Base-by-base conservation (phyloP, 2,888 invertebrate species). In the Matsumyia berberina region DNA sequence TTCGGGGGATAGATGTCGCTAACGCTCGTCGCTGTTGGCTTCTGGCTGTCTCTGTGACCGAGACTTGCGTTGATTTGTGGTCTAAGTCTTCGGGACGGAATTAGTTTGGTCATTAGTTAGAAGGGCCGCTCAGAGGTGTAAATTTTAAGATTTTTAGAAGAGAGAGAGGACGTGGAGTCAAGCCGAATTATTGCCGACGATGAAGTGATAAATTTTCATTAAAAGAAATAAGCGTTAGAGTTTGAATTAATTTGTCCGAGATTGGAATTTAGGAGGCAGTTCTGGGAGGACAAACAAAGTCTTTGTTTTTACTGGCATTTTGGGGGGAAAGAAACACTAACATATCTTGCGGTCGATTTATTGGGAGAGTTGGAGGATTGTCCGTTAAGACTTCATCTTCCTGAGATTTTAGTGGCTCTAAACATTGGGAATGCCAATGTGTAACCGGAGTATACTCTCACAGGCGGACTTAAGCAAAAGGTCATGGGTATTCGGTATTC, bases 161-260 rank as follows among this genome's bases (percentile, higher is more conserved):
- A n/a, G n/a, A n/a, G n/a, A n/a, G n/a, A n/a, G n/a, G n/a, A n/a
- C n/a, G n/a, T n/a, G n/a, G n/a, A 19, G 33, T 19, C 15, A 35
- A 46, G 37, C 55, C 70, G 55, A 79, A 60, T 80, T 74, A 74
- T 73, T 67, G 55, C 12, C 62, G 44, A 11, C 33, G 77, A 66
- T 77, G 42, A 46, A 82, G 77, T 77, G 81, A 82, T 82, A 82
- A 82, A 82, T 82, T 82, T 82, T 82, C 57, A 82, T 82, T 82
- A 77, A 66, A 81, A 58, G 44, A 60, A 67, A 74, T 51, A 60
- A 74, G 51, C 53, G 19, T 55, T 12, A 5, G 12, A 24, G 24
- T 44, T 24, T 17, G 70, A 72, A 72, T 60, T 72, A 60, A 72
- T 72, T 72, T 58, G 72, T 60, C 51, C 24, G 5, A 24, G 24